Base-by-base conservation (phyloP, 2,888 invertebrate species). In the Troides oblongomaculatus region DNA sequence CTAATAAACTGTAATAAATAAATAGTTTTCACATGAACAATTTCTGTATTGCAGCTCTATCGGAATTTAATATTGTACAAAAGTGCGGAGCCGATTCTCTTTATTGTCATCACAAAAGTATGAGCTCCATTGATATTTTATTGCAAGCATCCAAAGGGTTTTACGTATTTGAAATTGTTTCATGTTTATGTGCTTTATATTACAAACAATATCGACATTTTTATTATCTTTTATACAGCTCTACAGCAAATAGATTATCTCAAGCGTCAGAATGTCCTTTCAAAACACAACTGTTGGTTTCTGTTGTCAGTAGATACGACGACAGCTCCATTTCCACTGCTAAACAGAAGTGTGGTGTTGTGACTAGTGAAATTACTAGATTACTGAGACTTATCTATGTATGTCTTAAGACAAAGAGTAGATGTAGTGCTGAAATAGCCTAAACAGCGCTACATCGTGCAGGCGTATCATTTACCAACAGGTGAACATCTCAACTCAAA, bases 91-190 rank as follows among this genome's bases (percentile, higher is more conserved):
- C 43, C 58, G 43, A 56, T 67, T 30, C 57, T 46, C 62, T 62
- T 66, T 62, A 62, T 62, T 67, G 67, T 62, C 62, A 62, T 62
- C 57, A 62, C 62, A 62, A 67, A 67, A 62, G 21, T 53, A 67
- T 58, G 67, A 67, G 46, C 53, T 50, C 60, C 56, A 61, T 62
- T 56, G 66, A 67, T 67, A 62, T 67, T 62, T 67, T 56, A 67
- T 62, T 67, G 43, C 62, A 39, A 57, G 62, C 66, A 50, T 46
- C 25, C 60, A 53, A 66, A 62, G 62, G 23, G 66, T 39, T 62
- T 67, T 67, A 53, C 50, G 66, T 56, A 61, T 62, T 61, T 62
- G 56, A 67, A 67, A 66, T 66, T 66, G 59, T 66, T 66, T 66
- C 50, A 60, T 60, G 36, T 66, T 30, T 60, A 43, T 43, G 36